Base-by-base conservation (phyloP, 1,140 invertebrate genomes). In the Scaptomyza hsui region DNA sequence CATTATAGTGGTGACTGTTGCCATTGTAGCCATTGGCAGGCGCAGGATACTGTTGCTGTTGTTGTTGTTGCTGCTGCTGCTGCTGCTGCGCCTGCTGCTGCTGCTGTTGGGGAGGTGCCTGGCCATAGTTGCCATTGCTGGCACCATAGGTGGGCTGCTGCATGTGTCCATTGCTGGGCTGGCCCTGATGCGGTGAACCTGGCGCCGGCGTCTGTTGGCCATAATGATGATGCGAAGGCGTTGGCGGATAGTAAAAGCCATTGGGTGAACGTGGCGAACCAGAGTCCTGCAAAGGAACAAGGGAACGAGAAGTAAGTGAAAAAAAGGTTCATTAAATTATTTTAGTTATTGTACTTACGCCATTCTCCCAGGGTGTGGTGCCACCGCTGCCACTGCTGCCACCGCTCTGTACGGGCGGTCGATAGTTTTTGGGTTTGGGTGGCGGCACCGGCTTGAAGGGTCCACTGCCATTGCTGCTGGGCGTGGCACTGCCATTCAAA, bases 341-440 rank as follows among this genome's bases (percentile, higher is more conserved):
- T 26, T 39, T 7, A 45, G 18, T 0, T 39, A 37, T n/a, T 37
- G 12, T 37, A 88, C 90, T 86, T 82, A 91, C 90, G 35, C 85
- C 89, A 83, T 91, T 91, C 41, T 91, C 90, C 89, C 89, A 90
- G 29, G 83, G 83, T 5, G 70, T 78, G 15, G 75, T 74, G 39
- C 76, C 77, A 9, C 79, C 83, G 49, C 82, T 89, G 55, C 89
- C 90, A 32, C 71, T 73, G 60, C 71, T 80, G 37, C 77, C 73
- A 26, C 77, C 72, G 42, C 89, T 88, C 48, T 90, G 90, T 12
- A 91, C 70, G 0, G 96, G 96, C 24, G 96, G 96, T 13, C 96
- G 94, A 88, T 97, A 97, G 91, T 97, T 97, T 89, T 97, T 97
- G 32, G 97, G 97, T 90, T 98, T 98, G 0, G 97, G 97, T 18